These are phyloP conservation scores for Sorex araneus DNA, from an alignment of 2,113 vertebrate genomes.

Conservation along the genomic window DNA sequence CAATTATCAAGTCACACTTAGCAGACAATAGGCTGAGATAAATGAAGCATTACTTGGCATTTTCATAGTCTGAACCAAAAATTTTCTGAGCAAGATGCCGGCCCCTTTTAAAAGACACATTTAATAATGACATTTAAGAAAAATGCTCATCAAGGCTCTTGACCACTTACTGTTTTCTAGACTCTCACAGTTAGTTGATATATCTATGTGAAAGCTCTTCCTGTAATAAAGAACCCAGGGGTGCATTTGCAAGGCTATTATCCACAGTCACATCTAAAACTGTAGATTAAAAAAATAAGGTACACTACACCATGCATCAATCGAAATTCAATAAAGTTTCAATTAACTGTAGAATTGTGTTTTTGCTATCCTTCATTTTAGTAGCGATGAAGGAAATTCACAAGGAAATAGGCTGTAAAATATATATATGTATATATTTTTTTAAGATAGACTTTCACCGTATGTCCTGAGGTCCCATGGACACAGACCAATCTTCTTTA, in stretches of 20 bases:
- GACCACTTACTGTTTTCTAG: slow-evolving; percentile 18
- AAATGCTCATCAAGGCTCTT: slow-evolving; percentile 4
- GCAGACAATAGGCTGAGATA: slow-evolving; percentile 79
- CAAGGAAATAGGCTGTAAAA: slow-evolving; percentile 33
- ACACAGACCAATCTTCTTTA: slow-evolving; percentile 50
- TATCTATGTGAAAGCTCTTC: slow-evolving; percentile 19
- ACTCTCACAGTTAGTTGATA: slow-evolving; percentile 30
- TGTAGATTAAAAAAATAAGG: slow-evolving; percentile 53
- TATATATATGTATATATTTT: neutral
- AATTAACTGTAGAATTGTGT: neutral
- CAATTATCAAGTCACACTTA: slow-evolving; percentile 82
- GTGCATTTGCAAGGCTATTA: neutral
- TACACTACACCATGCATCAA: neutral
- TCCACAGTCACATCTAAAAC: slow-evolving; percentile 18
- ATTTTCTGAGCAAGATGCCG: slow-evolving; percentile 71
- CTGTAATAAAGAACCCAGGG: neutral
- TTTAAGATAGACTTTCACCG: slow-evolving; percentile 23
- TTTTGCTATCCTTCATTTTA: slow-evolving; percentile 62
- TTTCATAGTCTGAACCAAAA: slow-evolving; percentile 75
- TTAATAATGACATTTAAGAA: slow-evolving; percentile 35
- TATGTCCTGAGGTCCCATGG: slow-evolving; percentile 63
- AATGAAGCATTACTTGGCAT: slow-evolving; percentile 72
- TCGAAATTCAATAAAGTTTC: slow-evolving; percentile 13
- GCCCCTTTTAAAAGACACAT: neutral
- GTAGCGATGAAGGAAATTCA: slow-evolving; percentile 15